Evolutionary conservation across 92 coral and sea anemone species (phyloP).

Genomic region (Bergia sp.): DNA sequence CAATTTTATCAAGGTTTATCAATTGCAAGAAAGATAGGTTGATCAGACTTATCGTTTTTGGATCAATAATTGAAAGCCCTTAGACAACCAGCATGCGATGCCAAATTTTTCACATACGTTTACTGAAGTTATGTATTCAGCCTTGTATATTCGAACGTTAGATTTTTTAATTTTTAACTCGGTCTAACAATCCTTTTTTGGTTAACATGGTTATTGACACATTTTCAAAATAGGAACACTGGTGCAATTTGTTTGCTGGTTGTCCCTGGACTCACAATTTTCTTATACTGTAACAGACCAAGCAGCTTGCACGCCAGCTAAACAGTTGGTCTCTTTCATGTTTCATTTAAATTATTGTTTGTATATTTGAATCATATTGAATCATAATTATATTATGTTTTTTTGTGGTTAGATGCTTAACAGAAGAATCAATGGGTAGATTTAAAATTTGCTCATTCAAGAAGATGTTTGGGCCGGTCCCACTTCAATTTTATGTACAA

Average conservation of each 20-base stretch:
- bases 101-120: neutral
- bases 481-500: slow-evolving; percentile 21
- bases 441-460: neutral
- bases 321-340: neutral
- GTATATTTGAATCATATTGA: neutral
- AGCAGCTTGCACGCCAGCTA: neutral
- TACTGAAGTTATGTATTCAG: no score
- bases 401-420: neutral
- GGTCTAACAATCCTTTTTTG: no score
- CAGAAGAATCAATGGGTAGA: neutral
- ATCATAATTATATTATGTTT: neutral
- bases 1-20: neutral
- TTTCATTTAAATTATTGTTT: no score
- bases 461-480: slow-evolving; percentile 34
- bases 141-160: no score
- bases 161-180: no score
- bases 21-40: neutral
- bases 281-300: no score
- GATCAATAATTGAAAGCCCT: neutral
- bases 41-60: neutral
- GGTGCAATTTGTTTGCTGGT: no score
- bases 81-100: neutral
- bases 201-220: no score
- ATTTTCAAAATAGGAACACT: no score
- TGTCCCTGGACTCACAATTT: no score